Base-by-base conservation (phyloP, 2,888 invertebrate species). In the Portevinia maculata region DNA sequence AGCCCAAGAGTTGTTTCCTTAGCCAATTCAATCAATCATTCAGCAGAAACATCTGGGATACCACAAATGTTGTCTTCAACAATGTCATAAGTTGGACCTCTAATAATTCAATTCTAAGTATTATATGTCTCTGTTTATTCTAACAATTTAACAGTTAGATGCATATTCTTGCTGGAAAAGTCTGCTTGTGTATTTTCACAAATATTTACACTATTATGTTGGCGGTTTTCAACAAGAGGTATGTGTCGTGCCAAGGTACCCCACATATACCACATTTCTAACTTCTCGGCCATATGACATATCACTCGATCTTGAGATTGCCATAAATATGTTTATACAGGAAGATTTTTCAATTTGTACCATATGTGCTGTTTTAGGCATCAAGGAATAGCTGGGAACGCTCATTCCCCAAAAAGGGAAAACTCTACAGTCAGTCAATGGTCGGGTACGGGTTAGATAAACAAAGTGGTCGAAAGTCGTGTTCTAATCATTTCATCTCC, bases 391-490 rank as follows among this genome's bases (percentile, higher is more conserved):
- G 67, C 83, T 78, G 83, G 83, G 78, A 83, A 78, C 21, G 37
- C 39, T 71, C 55, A 71, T 78, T 67, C 67, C 71, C 62, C 75
- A 75, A 78, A 62, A 62, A 73, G 62, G 67, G 55, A 21, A 79
- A 74, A 50, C 39, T 67, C 76, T 59, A 71, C 17, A 32, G 62
- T 17, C 48, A n/a, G 30, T 65, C 60, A 15, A 44, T 69, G 74
- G 53, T 71, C 67, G 83, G 67, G 48, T 78, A 65, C 67, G 83
- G 67, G 48, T 78, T 78, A 64, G 73, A 60, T 83, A 83, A 78
- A 83, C 83, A 83, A 71, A 78, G 60, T 60, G 60, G 65, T 71
- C 71, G 55, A 83, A 55, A 55, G 59, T 65, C 75, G 44, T 67
- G 3, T 24, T 46, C 59, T 59, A 41, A 64, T 52, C 46, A 48